These are phyloP conservation scores for Asarcornis scutulata DNA, from an alignment of 2,113 vertebrate species.

Conservation along the genomic window DNA sequence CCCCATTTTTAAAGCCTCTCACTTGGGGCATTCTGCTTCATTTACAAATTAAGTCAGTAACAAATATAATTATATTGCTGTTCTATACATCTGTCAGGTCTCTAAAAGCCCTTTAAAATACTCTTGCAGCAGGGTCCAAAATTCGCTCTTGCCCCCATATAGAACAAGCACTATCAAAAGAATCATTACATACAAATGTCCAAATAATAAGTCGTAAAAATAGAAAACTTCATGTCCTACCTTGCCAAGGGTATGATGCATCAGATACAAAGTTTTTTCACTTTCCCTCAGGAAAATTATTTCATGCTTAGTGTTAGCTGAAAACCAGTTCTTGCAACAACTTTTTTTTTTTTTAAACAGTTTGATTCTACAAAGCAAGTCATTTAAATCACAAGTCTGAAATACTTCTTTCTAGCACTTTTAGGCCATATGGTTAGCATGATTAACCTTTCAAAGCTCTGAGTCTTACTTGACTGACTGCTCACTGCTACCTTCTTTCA, in stretches of 20 bases:
- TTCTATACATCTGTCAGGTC: slow-evolving; percentile 34
- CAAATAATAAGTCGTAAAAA: slow-evolving; percentile 36
- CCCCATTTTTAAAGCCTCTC: slow-evolving; percentile 14
- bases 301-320: slow-evolving; percentile 44
- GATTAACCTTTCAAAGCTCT: not conserved
- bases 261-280: slow-evolving; percentile 2
- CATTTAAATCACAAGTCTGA: not conserved
- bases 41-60: not conserved
- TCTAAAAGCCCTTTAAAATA: slow-evolving; percentile 70
- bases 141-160: slow-evolving; percentile 34
- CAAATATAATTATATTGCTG: slow-evolving; percentile 41
- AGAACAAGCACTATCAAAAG: slow-evolving; percentile 53
- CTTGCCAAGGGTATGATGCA: slow-evolving; percentile 48
- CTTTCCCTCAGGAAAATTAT: slow-evolving; percentile 44
- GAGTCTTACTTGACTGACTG: not conserved
- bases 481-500: not conserved
- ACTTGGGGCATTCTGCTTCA: not conserved
- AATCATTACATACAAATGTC: slow-evolving; percentile 42
- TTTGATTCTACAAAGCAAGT: slow-evolving; percentile 3
- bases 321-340: not conserved
- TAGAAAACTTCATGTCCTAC: slow-evolving; percentile 44
- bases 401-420: not conserved
- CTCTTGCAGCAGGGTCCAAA: slow-evolving; percentile 43
- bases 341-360: not conserved
- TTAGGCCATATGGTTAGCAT: not conserved